Evolutionary conservation across 2,113 vertebrate genomes (phyloP), one percentile per base, ranked within the genome.

Genomic region (Gymnobelideus leadbeateri): DNA sequence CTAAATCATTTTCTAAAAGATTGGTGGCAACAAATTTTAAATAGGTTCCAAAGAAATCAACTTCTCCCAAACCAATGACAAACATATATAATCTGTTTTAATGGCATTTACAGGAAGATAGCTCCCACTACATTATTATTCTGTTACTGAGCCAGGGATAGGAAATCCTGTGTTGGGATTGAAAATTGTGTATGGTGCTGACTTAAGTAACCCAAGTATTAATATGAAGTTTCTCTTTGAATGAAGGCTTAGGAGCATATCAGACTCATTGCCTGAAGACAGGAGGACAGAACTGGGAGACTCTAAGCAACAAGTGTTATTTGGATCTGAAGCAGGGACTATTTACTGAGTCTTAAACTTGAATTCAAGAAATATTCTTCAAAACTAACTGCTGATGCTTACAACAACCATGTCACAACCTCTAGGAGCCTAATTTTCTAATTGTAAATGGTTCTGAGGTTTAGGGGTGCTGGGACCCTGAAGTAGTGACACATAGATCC

Each of bases 61-160:
- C 55, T 21, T 6, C 54, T 43, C 49, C 51, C 25, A 93, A 95
- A 61, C 49, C 11, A 92, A 43, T 94, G 92, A n/a, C 61, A 91
- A 92, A 95, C 37, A 55, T 95, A 28, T 19, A 37, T 26, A 37
- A 31, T 94, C 92, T 93, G 51, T 12, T 91, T 92, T 68, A 93
- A 97, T 77, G 95, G 96, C 55, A 95, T 52, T 52, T 90, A 96
- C 47, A 84, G 11, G 93, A 96, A 93, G 89, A 93, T 97, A 95
- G 61, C 96, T 68, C 61, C 31, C 28, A 37, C 28, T 26, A 8
- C 8, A 55, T 61, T 61, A 61, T 61, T 77, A n/a, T 77, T 77
- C 68, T 77, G 37, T 3, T 14, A 77, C 68, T 77, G 14, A 77
- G 37, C 68, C 37, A 77, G 37, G 37, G n/a, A 77, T 77, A 37